A percentile compares a stretch with the other conserved stretches of the same genome.
These are phyloP conservation scores for Cricetomys ansorgei DNA, from an alignment of 2,113 vertebrate species.

Conservation along the genomic window DNA sequence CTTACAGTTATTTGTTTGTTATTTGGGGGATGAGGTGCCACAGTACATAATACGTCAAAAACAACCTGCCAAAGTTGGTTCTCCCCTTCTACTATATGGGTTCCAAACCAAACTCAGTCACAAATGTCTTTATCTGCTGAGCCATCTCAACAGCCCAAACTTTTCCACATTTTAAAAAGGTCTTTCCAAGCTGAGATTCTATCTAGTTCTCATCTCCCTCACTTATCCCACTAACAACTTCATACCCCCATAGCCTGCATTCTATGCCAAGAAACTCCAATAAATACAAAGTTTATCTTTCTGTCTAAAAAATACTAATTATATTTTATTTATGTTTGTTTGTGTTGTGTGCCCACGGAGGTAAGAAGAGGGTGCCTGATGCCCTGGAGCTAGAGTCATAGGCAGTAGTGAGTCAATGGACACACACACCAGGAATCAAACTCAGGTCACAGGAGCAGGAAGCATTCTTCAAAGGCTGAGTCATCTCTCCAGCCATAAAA, in stretches of 20 bases:
- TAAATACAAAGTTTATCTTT: background rate
- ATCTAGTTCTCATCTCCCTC: background rate
- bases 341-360: background rate
- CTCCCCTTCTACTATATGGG: background rate
- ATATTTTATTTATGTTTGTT: background rate
- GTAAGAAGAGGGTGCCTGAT: background rate
- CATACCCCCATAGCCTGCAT: background rate
- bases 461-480: background rate
- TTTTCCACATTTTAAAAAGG: background rate
- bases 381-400: background rate
- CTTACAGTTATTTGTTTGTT: background rate
- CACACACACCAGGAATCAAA: background rate
- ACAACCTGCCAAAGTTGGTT: background rate
- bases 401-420: background rate
- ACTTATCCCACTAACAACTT: slow-evolving; percentile 27
- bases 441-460: background rate
- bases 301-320: background rate
- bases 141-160: background rate
- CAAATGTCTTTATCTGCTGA: background rate
- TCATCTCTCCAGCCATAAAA: background rate
- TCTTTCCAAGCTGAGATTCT: slow-evolving; percentile 8
- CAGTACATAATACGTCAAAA: background rate
- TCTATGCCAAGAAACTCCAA: background rate
- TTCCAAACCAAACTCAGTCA: background rate
- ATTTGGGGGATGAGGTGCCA: background rate